These are phyloP conservation scores for Gyrodactylus bullatarudis DNA, from an alignment of 1,140 invertebrate species.

Conservation along the genomic window DNA sequence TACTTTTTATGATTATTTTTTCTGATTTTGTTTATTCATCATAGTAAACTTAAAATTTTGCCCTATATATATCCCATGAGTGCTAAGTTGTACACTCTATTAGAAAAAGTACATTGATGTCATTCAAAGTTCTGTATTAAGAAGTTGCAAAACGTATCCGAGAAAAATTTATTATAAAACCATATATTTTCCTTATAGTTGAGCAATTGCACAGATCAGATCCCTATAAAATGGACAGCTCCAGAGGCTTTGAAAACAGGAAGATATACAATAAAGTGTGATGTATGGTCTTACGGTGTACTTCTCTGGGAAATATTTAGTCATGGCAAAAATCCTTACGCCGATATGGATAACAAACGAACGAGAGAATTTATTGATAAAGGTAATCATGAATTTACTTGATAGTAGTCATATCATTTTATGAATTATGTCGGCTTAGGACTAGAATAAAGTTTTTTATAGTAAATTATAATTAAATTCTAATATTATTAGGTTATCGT, in stretches of 20 bases:
- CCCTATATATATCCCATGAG: too few species aligned
- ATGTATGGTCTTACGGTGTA: background rate
- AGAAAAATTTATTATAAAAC: too few species aligned
- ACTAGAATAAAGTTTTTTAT: too few species aligned
- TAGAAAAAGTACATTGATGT: too few species aligned
- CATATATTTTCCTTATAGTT: background rate
- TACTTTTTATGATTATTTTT: too few species aligned
- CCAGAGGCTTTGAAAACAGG: constrained; percentile 79
- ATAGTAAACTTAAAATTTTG: too few species aligned
- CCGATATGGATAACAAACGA: constrained; percentile 10
- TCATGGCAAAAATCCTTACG: background rate
- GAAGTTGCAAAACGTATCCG: too few species aligned
- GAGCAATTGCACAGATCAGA: constrained; percentile 67
- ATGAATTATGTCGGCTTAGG: too few species aligned
- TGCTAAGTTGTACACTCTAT: too few species aligned
- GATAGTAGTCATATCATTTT: too few species aligned
- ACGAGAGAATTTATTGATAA: background rate
- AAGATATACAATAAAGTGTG: constrained; percentile 14
- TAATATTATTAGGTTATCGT: background rate
- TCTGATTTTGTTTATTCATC: too few species aligned
- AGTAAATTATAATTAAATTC: background rate
- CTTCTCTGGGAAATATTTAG: background rate
- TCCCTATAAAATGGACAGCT: constrained; percentile 86
- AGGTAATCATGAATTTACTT: background rate
- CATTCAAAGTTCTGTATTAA: too few species aligned